Evolutionary conservation across 2,113 vertebrate species (phyloP), one percentile per base, ranked within the genome.

Genomic region (Mesocricetus auratus): DNA sequence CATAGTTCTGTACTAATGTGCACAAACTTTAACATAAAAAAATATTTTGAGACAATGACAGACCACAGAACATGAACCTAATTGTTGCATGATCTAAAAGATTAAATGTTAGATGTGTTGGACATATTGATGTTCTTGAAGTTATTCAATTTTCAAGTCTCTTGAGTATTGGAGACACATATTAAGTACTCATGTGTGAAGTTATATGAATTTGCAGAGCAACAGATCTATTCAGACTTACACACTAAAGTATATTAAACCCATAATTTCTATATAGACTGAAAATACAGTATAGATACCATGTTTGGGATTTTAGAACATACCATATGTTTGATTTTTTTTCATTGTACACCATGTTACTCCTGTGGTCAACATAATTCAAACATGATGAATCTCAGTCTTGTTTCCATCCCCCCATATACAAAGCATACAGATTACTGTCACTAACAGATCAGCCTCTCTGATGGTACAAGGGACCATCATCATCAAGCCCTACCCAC

Each of bases 141-240:
- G 13, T 45, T 82, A 29, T 50, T 26, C 42, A 86, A 90, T 88
- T 60, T 93, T 11, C 92, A 92, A 90, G 56, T 9, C 58, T 86
- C 47, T 82, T 74, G 0, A 79, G 24, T 90, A 77, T 64, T 93
- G 89, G 19, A 71, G 42, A 89, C 85, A 86, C 33, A 75, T 53
- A 75, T 19, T 87, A 92, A 82, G 15, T 77, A 83, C 91, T 90
- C 86, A 64, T 64, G 19, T 89, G 31, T 81, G 45, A 94, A 89
- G 79, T 94, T 94, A 82, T 96, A 74, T 82, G 29, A 6, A 91
- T 91, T 96, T 88, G 24, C 62, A 73, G 83, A 92, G 56, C 50
- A 13, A 77, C 73, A 96, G 53, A 60, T 50, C 39, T 95, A 86
- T 58, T 89, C 58, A 86, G 78, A n/a, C n/a, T 93, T 82, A 58